phyloP scores from a whole-genome alignment of 2,888 invertebrate species.

The Pandemis corylana region DNA sequence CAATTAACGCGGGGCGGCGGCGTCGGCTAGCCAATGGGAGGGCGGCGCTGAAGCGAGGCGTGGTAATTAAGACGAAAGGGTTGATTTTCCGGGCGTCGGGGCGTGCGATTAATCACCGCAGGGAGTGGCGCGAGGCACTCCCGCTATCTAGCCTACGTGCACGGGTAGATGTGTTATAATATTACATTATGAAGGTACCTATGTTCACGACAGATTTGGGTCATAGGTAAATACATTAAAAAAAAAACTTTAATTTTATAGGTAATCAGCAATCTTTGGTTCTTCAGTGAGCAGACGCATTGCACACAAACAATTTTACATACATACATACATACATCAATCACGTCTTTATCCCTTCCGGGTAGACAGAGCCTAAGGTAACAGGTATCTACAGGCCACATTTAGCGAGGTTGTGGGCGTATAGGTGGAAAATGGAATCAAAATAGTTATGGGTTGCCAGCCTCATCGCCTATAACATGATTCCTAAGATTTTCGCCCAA shows the following conservation, averaged over 20 bases:
- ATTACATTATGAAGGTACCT: not conserved
- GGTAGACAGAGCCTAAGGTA: too few species aligned
- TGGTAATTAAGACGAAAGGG: conserved; percentile 85
- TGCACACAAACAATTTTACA: too few species aligned
- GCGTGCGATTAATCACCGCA: conserved; percentile 75
- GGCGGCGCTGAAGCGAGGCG: conserved; percentile 77
- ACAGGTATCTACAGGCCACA: too few species aligned
- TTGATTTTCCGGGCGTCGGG: conserved; percentile 81
- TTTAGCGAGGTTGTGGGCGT: too few species aligned
- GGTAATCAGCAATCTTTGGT: too few species aligned
- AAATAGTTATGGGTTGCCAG: too few species aligned
- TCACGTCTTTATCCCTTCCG: too few species aligned
- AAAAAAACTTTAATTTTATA: not conserved
- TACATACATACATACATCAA: too few species aligned
- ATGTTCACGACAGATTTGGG: not conserved
- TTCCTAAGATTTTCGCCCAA: too few species aligned
- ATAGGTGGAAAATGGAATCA: too few species aligned
- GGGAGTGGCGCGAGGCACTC: conserved; percentile 52
- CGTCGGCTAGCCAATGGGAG: conserved; percentile 71
- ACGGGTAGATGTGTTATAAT: not conserved
- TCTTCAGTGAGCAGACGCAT: not conserved
- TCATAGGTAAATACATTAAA: not conserved
- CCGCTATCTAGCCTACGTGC: conserved; percentile 52
- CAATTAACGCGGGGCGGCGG: conserved; percentile 77
- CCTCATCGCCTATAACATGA: too few species aligned